Percentiles rank a stretch among this genome's conserved stretches.
These are phyloP conservation scores for Neoniphon sammara DNA, from an alignment of 2,797 vertebrate species.

Conservation along the genomic window DNA sequence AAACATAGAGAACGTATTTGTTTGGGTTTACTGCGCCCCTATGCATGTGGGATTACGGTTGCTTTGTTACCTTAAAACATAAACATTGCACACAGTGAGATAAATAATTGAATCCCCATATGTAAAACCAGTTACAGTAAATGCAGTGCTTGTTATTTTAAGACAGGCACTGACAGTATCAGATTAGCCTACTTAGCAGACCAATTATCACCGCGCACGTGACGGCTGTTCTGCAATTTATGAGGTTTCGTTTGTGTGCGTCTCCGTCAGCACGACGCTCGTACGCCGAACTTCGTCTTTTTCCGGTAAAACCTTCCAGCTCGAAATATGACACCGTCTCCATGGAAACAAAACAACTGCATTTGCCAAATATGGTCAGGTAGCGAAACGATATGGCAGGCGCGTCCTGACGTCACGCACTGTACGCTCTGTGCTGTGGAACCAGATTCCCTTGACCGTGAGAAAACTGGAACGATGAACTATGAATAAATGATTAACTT, in stretches of 20 bases:
- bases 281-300: conserved; percentile 34
- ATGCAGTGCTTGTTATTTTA: conserved; percentile 15
- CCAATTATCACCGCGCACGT: conserved; percentile 31
- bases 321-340: conserved; percentile 72
- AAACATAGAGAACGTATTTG: background rate
- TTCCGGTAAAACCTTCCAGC: conserved; percentile 67
- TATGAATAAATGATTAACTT: conserved; percentile 73
- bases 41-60: background rate
- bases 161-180: conserved; percentile 13
- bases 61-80: background rate
- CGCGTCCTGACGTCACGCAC: conserved; percentile 78
- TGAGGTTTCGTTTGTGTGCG: conserved; percentile 19
- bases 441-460: conserved; percentile 77
- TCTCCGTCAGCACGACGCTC: conserved; percentile 3
- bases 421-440: conserved; percentile 72
- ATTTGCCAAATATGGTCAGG: conserved; percentile 86
- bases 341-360: conserved; percentile 81
- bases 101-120: background rate
- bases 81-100: background rate
- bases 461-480: conserved; percentile 57
- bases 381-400: conserved; percentile 60
- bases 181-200: background rate
- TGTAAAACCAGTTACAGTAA: conserved; percentile 12
- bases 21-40: background rate
- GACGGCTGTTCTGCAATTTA: conserved; percentile 22